Base-by-base conservation (phyloP, 2,888 invertebrate species). In the Mythimna pallens region DNA sequence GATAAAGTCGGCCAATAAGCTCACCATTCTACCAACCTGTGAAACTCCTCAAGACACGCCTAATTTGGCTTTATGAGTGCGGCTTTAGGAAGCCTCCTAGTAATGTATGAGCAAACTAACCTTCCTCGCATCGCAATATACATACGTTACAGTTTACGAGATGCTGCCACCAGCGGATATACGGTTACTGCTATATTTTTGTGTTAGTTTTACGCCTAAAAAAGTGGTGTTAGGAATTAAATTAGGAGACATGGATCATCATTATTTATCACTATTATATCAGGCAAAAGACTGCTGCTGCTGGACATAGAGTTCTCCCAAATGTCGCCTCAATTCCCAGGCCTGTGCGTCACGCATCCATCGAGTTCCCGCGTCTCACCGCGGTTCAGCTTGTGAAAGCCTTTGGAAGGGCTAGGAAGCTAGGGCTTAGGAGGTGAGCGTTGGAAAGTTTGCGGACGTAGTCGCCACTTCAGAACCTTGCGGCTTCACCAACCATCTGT, bases 11-110 rank as follows among this genome's bases (percentile, higher is more conserved):
- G 2, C 62, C 25, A 70, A 78, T 78, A 73, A 65, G 80, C 50
- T 76, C 50, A 5, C 59, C 72, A 66, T 73, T 36, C 74, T 54
- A 43, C 8, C 9, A 0, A 8, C 12, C 82, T 57, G 85, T 92
- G 64, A 87, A 87, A 88, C 79, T 52, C 74, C n/a, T 47, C 78
- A 89, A 89, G 90, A 91, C 89, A 89, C 87, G 91, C 90, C 93
- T 94, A 94, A 94, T 94, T 94, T 93, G 93, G 93, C 91, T 94
- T 94, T 93, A 94, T 91, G 93, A 91, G 92, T 86, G 87, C 86
- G 90, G 90, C 92, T 87, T 78, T 84, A 80, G 92, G 89, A 81
- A 82, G 87, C 86, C 89, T 83, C 76, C 83, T 83, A 86, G 87
- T 89, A 88, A 91, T 89, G 88, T 90, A 92, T 86, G 92, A 86